A percentile compares a stretch with the other conserved stretches of the same genome.
Evolutionary conservation across 2,888 invertebrate species (phyloP).

Genomic region (Pandemis cinnamomeana): DNA sequence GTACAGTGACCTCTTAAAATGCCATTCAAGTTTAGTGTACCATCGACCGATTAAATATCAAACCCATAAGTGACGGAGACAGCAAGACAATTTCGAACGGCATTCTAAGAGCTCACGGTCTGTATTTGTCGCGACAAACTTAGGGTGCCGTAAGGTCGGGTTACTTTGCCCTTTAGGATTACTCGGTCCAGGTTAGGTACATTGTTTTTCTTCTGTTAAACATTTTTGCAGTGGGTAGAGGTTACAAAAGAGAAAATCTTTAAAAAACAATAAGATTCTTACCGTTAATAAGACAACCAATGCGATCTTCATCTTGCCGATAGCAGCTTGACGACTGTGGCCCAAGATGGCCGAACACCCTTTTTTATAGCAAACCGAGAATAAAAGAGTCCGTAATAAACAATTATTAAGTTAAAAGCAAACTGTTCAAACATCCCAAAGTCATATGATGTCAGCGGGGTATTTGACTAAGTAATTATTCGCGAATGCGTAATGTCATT

Average conservation of each 20-base stretch:
- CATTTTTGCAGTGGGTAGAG: too few species aligned
- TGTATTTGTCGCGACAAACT: too few species aligned
- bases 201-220: too few species aligned
- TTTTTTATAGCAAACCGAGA: background rate
- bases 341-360: background rate
- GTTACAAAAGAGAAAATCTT: background rate
- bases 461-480: background rate
- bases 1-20: too few species aligned
- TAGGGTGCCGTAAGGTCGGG: too few species aligned
- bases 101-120: too few species aligned
- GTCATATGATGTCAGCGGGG: background rate
- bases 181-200: too few species aligned
- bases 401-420: background rate
- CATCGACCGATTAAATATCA: too few species aligned
- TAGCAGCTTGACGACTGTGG: background rate
- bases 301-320: background rate
- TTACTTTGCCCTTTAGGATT: too few species aligned
- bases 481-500: background rate
- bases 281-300: constrained; percentile 5
- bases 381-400: background rate
- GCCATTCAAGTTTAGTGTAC: too few species aligned
- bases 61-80: too few species aligned
- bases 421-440: background rate
- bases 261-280: background rate
- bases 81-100: too few species aligned